Evolutionary conservation across 2,888 invertebrate species (phyloP).

Genomic region (Mesorhabditis spiculigera): DNA sequence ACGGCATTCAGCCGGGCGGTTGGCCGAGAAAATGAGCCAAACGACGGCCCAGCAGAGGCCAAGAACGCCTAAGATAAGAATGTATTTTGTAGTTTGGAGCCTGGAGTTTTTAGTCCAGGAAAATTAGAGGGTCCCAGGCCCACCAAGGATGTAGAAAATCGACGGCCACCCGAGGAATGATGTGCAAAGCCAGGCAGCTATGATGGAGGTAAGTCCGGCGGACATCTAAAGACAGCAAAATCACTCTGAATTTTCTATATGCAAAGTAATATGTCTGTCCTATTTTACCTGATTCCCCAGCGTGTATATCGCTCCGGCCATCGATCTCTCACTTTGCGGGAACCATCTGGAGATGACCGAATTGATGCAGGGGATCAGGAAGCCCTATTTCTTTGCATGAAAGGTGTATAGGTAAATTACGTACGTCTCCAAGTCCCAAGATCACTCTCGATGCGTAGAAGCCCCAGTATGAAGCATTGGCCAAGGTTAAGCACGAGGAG

Average conservation of each 20-base stretch:
- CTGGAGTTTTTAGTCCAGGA: not conserved
- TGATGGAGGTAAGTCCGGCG: not conserved
- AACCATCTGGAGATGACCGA: slow-evolving; percentile 5
- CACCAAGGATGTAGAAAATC: slow-evolving; percentile 17
- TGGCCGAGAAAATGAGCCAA: not conserved
- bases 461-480: not conserved
- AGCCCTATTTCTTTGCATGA: not conserved
- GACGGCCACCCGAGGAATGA: slow-evolving; percentile 17
- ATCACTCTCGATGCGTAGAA: not conserved
- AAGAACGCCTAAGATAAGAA: not conserved
- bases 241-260: not conserved
- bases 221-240: slow-evolving; percentile 2
- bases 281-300: slow-evolving; percentile 9
- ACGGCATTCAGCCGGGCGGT: not conserved
- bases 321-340: slow-evolving; percentile 10
- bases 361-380: not conserved
- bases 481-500: not conserved
- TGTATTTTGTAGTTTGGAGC: not conserved
- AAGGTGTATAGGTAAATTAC: not conserved
- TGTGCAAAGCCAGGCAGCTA: slow-evolving; percentile 10
- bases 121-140: too few relatives aligned
- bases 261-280: not conserved
- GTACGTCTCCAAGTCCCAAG: not conserved
- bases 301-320: slow-evolving; percentile 12
- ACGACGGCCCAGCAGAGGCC: not conserved